Evolutionary conservation across 53 echinoderm and acorn worm species (phyloP), one percentile per base, ranked within the genome.

Genomic region (Actinopyga echinites): DNA sequence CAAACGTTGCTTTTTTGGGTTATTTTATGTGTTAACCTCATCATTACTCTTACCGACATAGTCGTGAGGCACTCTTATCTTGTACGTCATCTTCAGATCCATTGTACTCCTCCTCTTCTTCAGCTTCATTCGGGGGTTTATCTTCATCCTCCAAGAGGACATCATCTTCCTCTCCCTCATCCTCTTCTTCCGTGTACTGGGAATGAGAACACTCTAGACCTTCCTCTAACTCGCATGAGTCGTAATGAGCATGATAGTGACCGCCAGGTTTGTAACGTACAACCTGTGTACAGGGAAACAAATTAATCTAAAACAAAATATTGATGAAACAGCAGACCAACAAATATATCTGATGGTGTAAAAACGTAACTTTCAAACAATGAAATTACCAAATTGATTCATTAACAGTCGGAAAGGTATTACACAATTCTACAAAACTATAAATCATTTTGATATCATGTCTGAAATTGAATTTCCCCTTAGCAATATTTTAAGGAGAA

Each of bases 211-310:
- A 95, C 22, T 65, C 86, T 79, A 85, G 58, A 9, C 67, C 66
- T 44, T 83, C 78, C 34, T 90, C 86, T 2, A 93, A 38, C 23
- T 93, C 93, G 35, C 83, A 83, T 25, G 95, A 95, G 73, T 95
- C 95, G 86, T 91, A 95, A 65, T 95, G 95, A 17, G 95, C 95
- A 77, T 95, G 95, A 75, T 93, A 95, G 40, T 95, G 95, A 56
- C 95, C 93, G 2, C 95, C 95, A 1, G 88, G 55, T 42, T 88
- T 69, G 65, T 95, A 95, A 6, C 88, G 86, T 11, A 95, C 93
- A 19, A 95, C 95, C 95, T 95, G 68, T 62, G 10, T 62, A 29
- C 19, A 29, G 62, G 30, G 22, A 62, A 62, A 62, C 28, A 62
- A 59, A 62, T 10, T 8, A 62, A 2, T 17, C 49, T 17, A 49